Conservation (phyloP, 2,797 vertebrate species). For the Parotocinclus haroldoi region DNA sequence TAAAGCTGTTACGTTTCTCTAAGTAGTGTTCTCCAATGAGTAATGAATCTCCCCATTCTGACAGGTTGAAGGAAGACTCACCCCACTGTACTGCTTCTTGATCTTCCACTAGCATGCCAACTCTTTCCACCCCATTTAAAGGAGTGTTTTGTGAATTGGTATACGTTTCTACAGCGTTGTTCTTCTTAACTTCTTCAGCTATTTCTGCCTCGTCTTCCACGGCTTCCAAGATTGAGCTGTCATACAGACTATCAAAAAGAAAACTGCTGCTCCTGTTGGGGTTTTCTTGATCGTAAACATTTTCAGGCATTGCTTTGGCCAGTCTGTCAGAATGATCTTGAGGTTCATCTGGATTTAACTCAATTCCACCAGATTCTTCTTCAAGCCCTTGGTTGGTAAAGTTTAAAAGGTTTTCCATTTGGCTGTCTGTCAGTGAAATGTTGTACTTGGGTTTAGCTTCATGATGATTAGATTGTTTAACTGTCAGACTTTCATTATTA, state of each 20-base stretch:
- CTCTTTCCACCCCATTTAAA: conserved; percentile 1
- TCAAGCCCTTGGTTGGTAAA: conserved; percentile 74
- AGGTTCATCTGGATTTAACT: conserved; percentile 16
- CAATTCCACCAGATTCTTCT: conserved; percentile 25
- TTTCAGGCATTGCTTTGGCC: conserved; percentile 34
- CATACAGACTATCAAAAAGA: conserved; percentile 87
- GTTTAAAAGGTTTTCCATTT: conserved; percentile 84
- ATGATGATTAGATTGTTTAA: background rate
- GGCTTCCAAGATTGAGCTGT: conserved; percentile 66
- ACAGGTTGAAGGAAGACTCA: conserved; percentile 77
- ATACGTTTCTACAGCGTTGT: conserved; percentile 3
- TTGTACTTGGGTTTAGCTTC: conserved; percentile 57
- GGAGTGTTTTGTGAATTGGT: conserved; percentile 2
- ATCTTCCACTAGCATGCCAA: conserved; percentile 48
- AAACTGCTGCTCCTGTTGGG: conserved; percentile 86
- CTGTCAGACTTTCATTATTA: background rate
- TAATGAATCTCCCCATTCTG: conserved; percentile 79
- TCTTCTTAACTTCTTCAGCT: conserved; percentile 43
- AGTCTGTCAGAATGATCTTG: conserved; percentile 16
- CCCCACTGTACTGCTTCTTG: conserved; percentile 65
- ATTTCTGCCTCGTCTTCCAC: conserved; percentile 50
- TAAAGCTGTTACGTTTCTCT: conserved; percentile 53
- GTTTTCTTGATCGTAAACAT: conserved; percentile 60
- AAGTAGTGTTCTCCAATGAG: conserved; percentile 73
- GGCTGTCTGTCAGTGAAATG: conserved; percentile 86